Percentiles rank a stretch among this genome's conserved stretches.
Conservation (phyloP, 1,140 invertebrate species). For the Myzus persicae region DNA sequence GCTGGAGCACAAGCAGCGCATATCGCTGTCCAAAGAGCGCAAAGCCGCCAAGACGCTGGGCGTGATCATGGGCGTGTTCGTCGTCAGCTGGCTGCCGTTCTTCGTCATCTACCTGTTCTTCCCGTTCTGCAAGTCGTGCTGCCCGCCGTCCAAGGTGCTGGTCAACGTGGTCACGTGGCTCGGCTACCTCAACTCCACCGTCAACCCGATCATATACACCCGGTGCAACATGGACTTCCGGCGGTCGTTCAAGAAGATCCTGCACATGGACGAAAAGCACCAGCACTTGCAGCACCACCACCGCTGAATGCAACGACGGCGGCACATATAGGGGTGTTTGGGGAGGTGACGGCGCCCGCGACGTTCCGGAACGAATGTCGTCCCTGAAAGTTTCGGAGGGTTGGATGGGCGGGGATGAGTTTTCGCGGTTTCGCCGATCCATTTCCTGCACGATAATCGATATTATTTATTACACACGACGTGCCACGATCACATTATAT, state of each 20-base stretch:
- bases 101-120: slow-evolving; percentile 94
- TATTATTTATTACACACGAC: background rate
- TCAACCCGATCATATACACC: slow-evolving; percentile 97
- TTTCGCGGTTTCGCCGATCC: background rate
- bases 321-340: background rate
- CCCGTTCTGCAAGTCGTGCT: slow-evolving; percentile 81
- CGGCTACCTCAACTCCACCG: slow-evolving; percentile 96
- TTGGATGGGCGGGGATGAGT: too few species aligned
- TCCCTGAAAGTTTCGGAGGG: background rate
- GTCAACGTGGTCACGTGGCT: slow-evolving; percentile 95
- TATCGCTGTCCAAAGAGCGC: slow-evolving; percentile 89
- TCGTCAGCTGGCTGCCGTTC: slow-evolving; percentile 96
- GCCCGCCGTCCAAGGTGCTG: slow-evolving; percentile 75
- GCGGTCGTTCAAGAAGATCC: slow-evolving; percentile 86
- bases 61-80: slow-evolving; percentile 94
- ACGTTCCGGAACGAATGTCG: too few species aligned
- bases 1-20: slow-evolving; percentile 92
- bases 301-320: background rate
- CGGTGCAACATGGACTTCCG: slow-evolving; percentile 98
- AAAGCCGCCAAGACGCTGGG: slow-evolving; percentile 90
- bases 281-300: background rate
- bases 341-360: too few species aligned
- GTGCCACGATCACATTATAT: too few species aligned
- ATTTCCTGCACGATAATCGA: background rate
- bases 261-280: slow-evolving; percentile 68